A percentile compares a stretch with the other conserved stretches of the same genome.
Conservation (phyloP, 2,797 vertebrate species). For the Leuciscus waleckii region DNA sequence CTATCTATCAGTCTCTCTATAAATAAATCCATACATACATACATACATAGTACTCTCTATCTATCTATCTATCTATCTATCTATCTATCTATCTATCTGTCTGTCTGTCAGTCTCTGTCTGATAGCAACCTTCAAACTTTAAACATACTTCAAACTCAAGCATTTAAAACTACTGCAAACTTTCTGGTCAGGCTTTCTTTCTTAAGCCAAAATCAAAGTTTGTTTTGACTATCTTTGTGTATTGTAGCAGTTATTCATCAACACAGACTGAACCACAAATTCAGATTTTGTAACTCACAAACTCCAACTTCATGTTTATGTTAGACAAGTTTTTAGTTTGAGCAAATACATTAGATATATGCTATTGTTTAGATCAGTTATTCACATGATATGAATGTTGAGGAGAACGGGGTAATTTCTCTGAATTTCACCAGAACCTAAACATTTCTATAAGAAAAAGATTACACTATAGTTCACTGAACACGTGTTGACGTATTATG, state of each 20-base stretch:
- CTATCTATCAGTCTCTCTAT: no score
- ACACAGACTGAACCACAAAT: background rate
- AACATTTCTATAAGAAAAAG: background rate
- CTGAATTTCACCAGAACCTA: background rate
- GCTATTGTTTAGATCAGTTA: background rate
- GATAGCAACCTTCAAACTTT: background rate
- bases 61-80: no score
- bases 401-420: background rate
- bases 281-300: background rate
- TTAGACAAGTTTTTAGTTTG: background rate
- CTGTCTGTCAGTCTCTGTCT: background rate
- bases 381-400: background rate
- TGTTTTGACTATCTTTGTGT: background rate
- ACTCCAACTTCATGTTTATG: background rate
- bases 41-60: no score
- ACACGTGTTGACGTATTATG: background rate
- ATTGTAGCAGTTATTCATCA: background rate
- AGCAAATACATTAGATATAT: background rate
- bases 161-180: background rate
- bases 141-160: background rate
- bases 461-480: background rate
- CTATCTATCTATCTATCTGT: no score
- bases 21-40: no score
- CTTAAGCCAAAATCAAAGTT: background rate
- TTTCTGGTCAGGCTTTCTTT: background rate